Percentiles rank a stretch among this genome's conserved stretches.
Evolutionary conservation across 2,888 invertebrate genomes (phyloP).

Genomic region (Amorpha juglandis): DNA sequence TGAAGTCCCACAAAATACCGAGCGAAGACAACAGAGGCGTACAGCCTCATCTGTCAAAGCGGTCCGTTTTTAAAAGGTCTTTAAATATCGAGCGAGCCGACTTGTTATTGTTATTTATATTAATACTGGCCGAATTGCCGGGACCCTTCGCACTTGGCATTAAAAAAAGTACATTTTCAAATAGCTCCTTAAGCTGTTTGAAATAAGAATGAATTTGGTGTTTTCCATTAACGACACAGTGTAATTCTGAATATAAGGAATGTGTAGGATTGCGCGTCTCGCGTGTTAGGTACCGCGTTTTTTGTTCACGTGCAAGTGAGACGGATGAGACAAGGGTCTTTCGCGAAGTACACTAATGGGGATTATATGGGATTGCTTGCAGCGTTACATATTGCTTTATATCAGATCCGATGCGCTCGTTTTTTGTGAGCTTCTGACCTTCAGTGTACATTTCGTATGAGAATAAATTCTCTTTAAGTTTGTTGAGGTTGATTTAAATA

Average conservation of each 20-base stretch:
- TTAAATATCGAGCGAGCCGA: conserved; percentile 62
- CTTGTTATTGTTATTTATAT: conserved; percentile 82
- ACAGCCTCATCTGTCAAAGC: conserved; percentile 75
- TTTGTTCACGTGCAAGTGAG: conserved; percentile 75
- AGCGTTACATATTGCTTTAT: conserved; percentile 54
- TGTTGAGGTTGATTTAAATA: conserved; percentile 19
- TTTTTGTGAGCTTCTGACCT: conserved; percentile 43
- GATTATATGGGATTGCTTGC: conserved; percentile 71
- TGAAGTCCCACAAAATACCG: conserved; percentile 39
- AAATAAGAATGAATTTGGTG: conserved; percentile 36
- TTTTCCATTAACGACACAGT: conserved; percentile 38
- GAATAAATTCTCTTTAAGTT: conserved; percentile 15
- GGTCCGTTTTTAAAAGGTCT: conserved; percentile 73
- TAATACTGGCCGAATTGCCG: conserved; percentile 73
- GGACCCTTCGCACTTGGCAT: conserved; percentile 75
- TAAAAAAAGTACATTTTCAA: conserved; percentile 42
- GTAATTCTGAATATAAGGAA: conserved; percentile 72
- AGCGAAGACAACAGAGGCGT: conserved; percentile 56
- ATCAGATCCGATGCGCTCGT: conserved; percentile 50
- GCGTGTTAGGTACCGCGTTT: conserved; percentile 75
- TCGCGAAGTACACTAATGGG: conserved; percentile 79
- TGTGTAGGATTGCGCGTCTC: conserved; percentile 76
- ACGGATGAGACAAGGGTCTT: conserved; percentile 60
- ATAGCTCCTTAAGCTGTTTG: not conserved
- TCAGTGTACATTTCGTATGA: conserved; percentile 29